Percentiles rank a stretch among this genome's conserved stretches.
Conservation (phyloP, 2,888 invertebrate genomes). For the Allophyes oxyacanthae region DNA sequence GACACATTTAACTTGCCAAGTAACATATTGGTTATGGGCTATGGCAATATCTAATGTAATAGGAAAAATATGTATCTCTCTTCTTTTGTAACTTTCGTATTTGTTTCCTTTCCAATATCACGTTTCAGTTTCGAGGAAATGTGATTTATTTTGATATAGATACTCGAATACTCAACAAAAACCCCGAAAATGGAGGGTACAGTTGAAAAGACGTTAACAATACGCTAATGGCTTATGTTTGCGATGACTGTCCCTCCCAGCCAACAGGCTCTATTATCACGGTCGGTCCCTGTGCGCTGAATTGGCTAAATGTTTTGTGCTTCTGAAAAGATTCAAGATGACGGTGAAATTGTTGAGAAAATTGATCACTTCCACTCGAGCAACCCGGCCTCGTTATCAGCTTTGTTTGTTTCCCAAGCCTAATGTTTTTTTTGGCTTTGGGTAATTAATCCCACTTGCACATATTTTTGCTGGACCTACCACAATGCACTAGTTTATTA, state of each 20-base stretch:
- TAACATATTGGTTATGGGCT: neutral
- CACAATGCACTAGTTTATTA: neutral
- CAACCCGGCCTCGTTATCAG: conserved; percentile 70
- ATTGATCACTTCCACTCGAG: conserved; percentile 86
- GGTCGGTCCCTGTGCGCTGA: conserved; percentile 82
- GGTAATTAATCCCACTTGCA: conserved; percentile 8
- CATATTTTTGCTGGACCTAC: neutral
- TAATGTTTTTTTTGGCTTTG: conserved; percentile 24
- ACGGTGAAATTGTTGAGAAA: conserved; percentile 88
- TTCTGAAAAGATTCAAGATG: conserved; percentile 86
- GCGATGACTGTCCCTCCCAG: conserved; percentile 83
- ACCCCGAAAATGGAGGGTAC: conserved; percentile 71
- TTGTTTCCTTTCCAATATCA: conserved; percentile 30
- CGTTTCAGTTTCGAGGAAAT: conserved; percentile 40
- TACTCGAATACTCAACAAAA: conserved; percentile 69
- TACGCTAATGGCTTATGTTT: conserved; percentile 88
- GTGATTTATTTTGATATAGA: conserved; percentile 60
- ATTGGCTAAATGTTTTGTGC: conserved; percentile 88
- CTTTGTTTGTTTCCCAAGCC: conserved; percentile 59
- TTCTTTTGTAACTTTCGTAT: conserved; percentile 20
- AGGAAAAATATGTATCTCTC: conserved; percentile 7
- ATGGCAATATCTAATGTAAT: neutral
- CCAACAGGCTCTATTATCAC: conserved; percentile 85
- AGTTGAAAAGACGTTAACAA: conserved; percentile 81
- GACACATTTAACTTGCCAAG: neutral